These are phyloP conservation scores for Nomia melanderi DNA, from an alignment of 1,140 invertebrate genomes.

Conservation along the genomic window DNA sequence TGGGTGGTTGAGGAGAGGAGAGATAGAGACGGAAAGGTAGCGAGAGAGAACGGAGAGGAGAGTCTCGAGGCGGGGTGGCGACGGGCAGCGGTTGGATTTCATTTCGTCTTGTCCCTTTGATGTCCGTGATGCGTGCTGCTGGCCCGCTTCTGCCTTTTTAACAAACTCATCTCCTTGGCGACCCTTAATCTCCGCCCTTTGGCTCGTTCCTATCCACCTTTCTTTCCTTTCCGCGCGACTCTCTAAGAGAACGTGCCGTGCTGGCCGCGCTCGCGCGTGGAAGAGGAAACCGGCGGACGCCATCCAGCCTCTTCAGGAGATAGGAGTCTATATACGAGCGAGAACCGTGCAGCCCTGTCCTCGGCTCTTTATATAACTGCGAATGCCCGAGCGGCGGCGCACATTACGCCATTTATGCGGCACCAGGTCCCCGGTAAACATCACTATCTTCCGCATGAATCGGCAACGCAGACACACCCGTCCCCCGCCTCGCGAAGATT, in stretches of 20 bases:
- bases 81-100: constrained; percentile 78
- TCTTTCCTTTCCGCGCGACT: constrained; percentile 58
- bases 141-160: constrained; percentile 80
- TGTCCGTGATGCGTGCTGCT: constrained; percentile 80
- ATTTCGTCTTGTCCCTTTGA: constrained; percentile 81
- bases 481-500: constrained; percentile 32
- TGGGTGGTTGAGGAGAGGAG: constrained; percentile 2
- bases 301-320: not conserved
- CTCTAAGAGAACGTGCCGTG: constrained; percentile 32
- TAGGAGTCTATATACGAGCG: not conserved
- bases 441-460: constrained; percentile 51
- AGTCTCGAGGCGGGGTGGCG: constrained; percentile 59
- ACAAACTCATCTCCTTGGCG: constrained; percentile 80
- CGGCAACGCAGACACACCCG: constrained; percentile 15
- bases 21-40: constrained; percentile 40
- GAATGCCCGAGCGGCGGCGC: constrained; percentile 52
- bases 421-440: constrained; percentile 33
- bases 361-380: constrained; percentile 49
- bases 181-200: constrained; percentile 80
- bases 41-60: constrained; percentile 45
- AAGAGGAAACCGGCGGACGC: too few relatives aligned
- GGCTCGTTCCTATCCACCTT: constrained; percentile 66
- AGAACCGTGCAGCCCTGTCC: not conserved
- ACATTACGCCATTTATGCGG: constrained; percentile 43
- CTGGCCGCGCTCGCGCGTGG: not conserved